Conservation (phyloP, 2,888 invertebrate genomes). For the Aproaerema taeniolella region DNA sequence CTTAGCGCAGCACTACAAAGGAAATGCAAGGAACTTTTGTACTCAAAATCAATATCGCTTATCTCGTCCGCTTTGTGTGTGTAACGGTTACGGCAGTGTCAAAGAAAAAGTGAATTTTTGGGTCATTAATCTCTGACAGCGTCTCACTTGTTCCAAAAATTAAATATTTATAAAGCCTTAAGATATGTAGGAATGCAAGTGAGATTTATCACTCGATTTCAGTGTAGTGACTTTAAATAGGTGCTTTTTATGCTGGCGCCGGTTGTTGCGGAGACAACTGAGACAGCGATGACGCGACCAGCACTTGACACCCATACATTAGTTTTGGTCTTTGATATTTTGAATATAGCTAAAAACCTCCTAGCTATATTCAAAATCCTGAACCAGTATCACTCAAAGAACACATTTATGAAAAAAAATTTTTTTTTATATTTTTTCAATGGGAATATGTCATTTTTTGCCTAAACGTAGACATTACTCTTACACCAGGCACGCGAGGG, state of each 20-base stretch:
- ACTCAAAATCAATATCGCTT: conserved; percentile 57
- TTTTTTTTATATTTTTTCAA: too few relatives aligned
- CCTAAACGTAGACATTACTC: too few relatives aligned
- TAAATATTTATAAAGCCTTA: conserved; percentile 29
- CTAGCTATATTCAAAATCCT: too few relatives aligned
- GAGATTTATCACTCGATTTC: conserved; percentile 29
- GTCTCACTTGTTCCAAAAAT: conserved; percentile 29
- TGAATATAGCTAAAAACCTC: too few relatives aligned
- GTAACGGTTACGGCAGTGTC: conserved; percentile 45
- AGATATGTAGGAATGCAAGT: conserved; percentile 35
- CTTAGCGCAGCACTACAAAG: conserved; percentile 61
- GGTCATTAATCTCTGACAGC: conserved; percentile 44
- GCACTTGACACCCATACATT: too few relatives aligned
- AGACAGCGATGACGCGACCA: conserved; percentile 16
- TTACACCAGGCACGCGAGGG: too few relatives aligned
- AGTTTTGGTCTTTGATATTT: too few relatives aligned
- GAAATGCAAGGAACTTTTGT: conserved; percentile 45
- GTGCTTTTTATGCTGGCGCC: conserved; percentile 22
- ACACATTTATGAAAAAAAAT: too few relatives aligned
- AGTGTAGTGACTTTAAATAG: conserved; percentile 23
- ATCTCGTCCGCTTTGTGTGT: conserved; percentile 50
- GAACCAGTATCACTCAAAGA: too few relatives aligned
- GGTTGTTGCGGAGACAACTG: conserved; percentile 8
- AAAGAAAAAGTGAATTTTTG: conserved; percentile 38
- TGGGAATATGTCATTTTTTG: too few relatives aligned